These are phyloP conservation scores for Montipora capitata DNA, from an alignment of 92 coral and sea anemone genomes.

Conservation along the genomic window DNA sequence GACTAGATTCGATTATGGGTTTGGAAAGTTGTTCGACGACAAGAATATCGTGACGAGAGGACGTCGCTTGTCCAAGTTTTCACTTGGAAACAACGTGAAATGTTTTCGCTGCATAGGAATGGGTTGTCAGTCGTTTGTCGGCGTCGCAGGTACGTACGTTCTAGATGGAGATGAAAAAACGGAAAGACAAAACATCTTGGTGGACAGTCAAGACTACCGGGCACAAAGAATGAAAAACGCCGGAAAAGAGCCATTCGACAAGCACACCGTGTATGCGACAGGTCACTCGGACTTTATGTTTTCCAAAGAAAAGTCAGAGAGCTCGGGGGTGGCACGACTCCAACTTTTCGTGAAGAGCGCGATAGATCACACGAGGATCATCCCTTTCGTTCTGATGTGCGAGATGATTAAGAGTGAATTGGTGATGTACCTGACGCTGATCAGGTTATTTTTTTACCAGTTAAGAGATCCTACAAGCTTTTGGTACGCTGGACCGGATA, in stretches of 20 bases:
- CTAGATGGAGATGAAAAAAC: background rate
- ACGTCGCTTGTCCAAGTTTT: too few species aligned
- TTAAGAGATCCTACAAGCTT: background rate
- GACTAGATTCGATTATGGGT: slow-evolving; percentile 2
- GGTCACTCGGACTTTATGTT: background rate
- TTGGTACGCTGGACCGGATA: background rate
- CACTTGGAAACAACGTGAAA: too few species aligned
- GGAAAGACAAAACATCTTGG: background rate
- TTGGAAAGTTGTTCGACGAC: background rate
- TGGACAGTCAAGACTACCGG: background rate
- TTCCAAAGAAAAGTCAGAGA: background rate
- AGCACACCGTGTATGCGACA: background rate
- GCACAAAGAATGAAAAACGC: background rate
- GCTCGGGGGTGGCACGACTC: background rate
- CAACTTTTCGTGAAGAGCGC: background rate
- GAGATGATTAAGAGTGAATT: slow-evolving; percentile 21
- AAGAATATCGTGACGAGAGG: background rate
- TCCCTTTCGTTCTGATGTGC: background rate
- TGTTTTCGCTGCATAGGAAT: background rate
- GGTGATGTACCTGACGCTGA: background rate
- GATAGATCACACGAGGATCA: background rate
- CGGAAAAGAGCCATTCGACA: background rate
- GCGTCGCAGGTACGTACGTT: slow-evolving; percentile 12
- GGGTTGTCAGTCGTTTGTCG: background rate
- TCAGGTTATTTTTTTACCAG: background rate